A percentile compares a stretch with the other conserved stretches of the same genome.
Evolutionary conservation across 2,797 vertebrate genomes (phyloP).

Genomic region (Acanthurus tractus): DNA sequence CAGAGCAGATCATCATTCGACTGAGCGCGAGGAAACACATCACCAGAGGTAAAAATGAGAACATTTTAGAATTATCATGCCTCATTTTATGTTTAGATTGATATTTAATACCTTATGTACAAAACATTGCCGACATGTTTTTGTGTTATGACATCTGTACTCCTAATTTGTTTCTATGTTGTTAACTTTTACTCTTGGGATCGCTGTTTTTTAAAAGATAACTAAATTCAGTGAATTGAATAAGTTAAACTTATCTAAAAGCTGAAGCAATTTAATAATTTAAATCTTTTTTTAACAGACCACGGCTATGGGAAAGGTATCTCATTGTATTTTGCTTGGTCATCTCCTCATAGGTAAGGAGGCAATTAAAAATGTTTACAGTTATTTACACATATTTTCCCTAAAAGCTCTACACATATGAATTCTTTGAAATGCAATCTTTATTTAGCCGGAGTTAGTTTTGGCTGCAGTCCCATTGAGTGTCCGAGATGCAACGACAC

Average conservation of each 20-base stretch:
- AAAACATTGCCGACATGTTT: not conserved
- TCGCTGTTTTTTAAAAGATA: not conserved
- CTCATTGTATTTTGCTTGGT: conserved; percentile 28
- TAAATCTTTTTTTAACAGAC: conserved; percentile 30
- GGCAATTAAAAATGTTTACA: not conserved
- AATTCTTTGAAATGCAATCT: not conserved
- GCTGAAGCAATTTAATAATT: not conserved
- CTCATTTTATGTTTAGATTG: not conserved
- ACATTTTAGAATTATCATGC: not conserved
- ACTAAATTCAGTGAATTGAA: no score
- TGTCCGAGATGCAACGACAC: conserved; percentile 31
- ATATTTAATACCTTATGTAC: not conserved
- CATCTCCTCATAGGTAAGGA: conserved; percentile 54
- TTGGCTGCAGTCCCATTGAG: not conserved
- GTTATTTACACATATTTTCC: not conserved
- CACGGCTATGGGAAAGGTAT: conserved; percentile 30
- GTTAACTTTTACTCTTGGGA: not conserved
- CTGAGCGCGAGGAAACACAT: not conserved
- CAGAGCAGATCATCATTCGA: conserved; percentile 26
- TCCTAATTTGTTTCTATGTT: not conserved
- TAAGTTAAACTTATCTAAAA: not conserved
- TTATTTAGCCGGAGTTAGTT: conserved; percentile 33
- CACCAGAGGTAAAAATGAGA: conserved; percentile 49
- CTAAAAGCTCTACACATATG: not conserved
- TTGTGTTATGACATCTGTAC: not conserved